Conservation (phyloP, 2,888 invertebrate genomes). For the Lasioglossum lativentre region DNA sequence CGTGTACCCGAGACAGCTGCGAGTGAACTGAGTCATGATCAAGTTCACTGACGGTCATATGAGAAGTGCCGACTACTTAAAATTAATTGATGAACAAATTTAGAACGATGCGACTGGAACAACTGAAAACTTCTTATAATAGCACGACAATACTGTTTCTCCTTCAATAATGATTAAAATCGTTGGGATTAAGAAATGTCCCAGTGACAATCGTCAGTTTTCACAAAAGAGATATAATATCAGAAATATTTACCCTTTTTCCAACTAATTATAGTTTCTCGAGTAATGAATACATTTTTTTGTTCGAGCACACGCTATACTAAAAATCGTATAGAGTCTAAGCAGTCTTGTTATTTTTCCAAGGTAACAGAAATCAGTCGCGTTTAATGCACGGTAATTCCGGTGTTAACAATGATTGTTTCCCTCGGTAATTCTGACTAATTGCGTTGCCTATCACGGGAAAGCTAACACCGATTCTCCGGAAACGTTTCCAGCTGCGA, state of each 20-base stretch:
- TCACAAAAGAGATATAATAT: neutral
- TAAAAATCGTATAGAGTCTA: neutral
- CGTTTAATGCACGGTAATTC: neutral
- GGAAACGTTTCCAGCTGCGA: neutral
- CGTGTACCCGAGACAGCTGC: neutral
- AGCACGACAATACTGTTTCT: neutral
- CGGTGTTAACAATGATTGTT: neutral
- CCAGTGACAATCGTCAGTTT: no score
- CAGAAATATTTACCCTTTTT: neutral
- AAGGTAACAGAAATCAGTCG: neutral
- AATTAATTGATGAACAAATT: constrained; percentile 2
- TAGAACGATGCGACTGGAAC: neutral
- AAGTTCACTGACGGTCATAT: neutral
- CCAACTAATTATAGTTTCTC: neutral
- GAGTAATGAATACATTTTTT: neutral
- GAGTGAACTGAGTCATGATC: constrained; percentile 6
- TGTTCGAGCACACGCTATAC: no score
- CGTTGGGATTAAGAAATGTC: no score
- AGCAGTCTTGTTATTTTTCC: neutral
- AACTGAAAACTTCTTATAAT: neutral
- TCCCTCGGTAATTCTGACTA: constrained; percentile 13
- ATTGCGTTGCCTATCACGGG: constrained; percentile 25
- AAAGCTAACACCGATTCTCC: neutral
- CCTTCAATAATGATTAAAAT: no score
- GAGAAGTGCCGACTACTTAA: neutral